Conservation (phyloP, 37 sponge, comb jelly and placozoan species). For the Tethya wilhelma region DNA sequence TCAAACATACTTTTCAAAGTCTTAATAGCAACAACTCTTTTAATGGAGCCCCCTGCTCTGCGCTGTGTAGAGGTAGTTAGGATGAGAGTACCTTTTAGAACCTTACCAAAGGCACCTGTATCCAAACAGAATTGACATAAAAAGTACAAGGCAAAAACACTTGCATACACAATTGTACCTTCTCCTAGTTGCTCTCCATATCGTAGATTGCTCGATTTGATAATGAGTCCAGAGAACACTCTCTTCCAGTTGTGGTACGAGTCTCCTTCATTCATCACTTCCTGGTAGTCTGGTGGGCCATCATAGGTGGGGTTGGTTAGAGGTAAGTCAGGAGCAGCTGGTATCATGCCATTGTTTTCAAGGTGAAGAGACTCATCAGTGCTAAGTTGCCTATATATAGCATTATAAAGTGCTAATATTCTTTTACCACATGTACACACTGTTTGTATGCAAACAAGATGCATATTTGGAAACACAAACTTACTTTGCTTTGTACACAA, state of each 20-base stretch:
- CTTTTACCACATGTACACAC: too few relatives aligned
- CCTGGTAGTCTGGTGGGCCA: too few relatives aligned
- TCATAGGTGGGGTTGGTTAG: too few relatives aligned
- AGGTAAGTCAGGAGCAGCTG: too few relatives aligned
- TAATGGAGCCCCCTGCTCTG: background rate
- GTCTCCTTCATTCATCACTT: too few relatives aligned
- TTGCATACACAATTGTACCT: background rate
- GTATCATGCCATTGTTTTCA: too few relatives aligned
- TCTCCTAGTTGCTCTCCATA: constrained; percentile 10
- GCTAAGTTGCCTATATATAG: too few relatives aligned
- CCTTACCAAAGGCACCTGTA: constrained; percentile 7
- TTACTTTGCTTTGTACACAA: too few relatives aligned
- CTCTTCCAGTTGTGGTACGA: background rate
- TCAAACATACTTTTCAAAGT: constrained; percentile 29
- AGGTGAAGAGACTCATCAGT: too few relatives aligned
- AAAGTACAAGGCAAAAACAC: background rate
- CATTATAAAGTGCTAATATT: too few relatives aligned
- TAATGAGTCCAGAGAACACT: background rate
- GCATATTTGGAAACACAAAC: too few relatives aligned
- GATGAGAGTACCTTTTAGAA: background rate
- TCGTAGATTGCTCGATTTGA: background rate
- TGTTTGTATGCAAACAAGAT: too few relatives aligned
- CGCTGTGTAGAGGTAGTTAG: background rate
- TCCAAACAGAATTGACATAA: background rate
- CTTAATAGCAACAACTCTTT: constrained; percentile 16